A percentile compares a stretch with the other conserved stretches of the same genome.
Evolutionary conservation across 2,797 vertebrate genomes (phyloP).

Genomic region (Hemitrygon akajei): DNA sequence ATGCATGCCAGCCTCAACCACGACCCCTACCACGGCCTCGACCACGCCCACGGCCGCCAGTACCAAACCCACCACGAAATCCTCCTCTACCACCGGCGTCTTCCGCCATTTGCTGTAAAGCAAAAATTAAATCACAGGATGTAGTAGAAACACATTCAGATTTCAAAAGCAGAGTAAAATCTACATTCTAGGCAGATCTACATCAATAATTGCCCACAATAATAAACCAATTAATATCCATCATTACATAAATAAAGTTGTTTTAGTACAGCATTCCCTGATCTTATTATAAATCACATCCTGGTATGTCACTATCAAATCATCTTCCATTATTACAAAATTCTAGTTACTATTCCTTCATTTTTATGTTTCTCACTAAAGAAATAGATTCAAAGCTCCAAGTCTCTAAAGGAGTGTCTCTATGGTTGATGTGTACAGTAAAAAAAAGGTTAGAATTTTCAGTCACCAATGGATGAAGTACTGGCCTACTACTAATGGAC

Average conservation of each 20-base stretch:
- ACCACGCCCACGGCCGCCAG: slow-evolving; percentile 69
- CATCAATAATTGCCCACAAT: not conserved
- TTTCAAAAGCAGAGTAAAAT: not conserved
- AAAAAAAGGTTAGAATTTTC: too few relatives aligned
- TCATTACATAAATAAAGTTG: too few relatives aligned
- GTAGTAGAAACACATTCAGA: not conserved
- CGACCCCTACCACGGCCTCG: too few relatives aligned
- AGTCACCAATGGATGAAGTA: too few relatives aligned
- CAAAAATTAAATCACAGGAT: fast-evolving
- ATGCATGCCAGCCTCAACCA: too few relatives aligned
- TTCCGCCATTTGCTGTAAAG: slow-evolving; percentile 94
- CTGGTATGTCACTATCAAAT: not conserved
- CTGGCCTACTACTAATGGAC: too few relatives aligned
- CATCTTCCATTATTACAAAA: not conserved
- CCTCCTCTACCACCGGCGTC: slow-evolving; percentile 98
- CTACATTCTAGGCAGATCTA: not conserved
- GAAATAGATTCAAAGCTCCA: not conserved
- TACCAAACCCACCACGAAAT: slow-evolving; percentile 78
- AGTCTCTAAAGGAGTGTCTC: too few relatives aligned
- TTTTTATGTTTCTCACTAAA: too few relatives aligned
- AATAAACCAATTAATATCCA: not conserved
- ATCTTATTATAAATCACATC: not conserved
- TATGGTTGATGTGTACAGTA: too few relatives aligned
- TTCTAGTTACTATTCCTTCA: not conserved
- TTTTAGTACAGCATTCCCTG: not conserved